These are phyloP conservation scores for Drosophila stalkeri DNA, from an alignment of 2,888 invertebrate genomes.

Conservation along the genomic window DNA sequence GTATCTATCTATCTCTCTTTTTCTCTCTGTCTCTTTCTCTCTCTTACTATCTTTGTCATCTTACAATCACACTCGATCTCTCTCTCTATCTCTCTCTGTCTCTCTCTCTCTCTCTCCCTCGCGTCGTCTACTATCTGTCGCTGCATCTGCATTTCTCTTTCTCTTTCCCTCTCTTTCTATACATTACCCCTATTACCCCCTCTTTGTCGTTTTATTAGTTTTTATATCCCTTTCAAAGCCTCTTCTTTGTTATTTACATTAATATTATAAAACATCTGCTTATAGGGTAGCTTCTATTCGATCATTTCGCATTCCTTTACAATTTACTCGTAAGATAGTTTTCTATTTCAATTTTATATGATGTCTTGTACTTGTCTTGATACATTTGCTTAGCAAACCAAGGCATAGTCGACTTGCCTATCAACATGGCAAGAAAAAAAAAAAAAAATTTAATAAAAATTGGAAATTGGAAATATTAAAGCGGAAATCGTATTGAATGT, in stretches of 20 bases:
- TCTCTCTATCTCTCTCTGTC: background rate
- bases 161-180: background rate
- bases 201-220: too few relatives aligned
- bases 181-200: too few relatives aligned
- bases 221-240: too few relatives aligned
- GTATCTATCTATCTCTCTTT: background rate
- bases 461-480: background rate
- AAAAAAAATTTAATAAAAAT: background rate
- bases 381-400: slow-evolving; percentile 20
- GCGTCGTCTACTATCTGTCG: too few relatives aligned
- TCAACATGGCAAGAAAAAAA: background rate
- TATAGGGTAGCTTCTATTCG: background rate
- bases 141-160: too few relatives aligned
- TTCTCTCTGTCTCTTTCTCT: background rate
- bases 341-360: background rate
- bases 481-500: too few relatives aligned
- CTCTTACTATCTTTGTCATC: background rate
- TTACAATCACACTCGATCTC: too few relatives aligned
- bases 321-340: background rate
- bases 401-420: background rate
- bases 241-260: too few relatives aligned
- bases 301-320: too few relatives aligned
- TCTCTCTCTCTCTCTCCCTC: background rate
- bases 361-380: slow-evolving; percentile 15
- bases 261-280: background rate